Base-by-base conservation (phyloP, 1,140 invertebrate genomes). In the Drosophila hydei region DNA sequence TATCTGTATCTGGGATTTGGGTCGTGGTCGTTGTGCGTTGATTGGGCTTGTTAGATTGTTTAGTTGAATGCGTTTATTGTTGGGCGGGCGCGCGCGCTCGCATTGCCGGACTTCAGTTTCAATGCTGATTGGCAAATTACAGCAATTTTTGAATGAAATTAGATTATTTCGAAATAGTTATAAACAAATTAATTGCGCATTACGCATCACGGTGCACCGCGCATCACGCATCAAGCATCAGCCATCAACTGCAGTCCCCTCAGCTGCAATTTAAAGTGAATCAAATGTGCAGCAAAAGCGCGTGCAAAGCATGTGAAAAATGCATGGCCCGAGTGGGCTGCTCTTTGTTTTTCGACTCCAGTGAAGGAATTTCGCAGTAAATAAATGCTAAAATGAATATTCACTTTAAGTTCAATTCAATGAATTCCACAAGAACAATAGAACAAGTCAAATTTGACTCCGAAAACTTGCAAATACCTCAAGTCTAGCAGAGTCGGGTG, bases 91-190 rank as follows among this genome's bases (percentile, higher is more conserved):
- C 45, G 47, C 52, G 38, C 38, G 38, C 12, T 33, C 30, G 45
- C 45, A 36, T 74, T 62, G 79, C 43, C 25, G 45, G 71, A 61
- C 80, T 80, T 64, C 73, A 77, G 75, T 80, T 87, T 87, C 81
- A 85, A 87, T 87, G 81, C 68, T 87, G 81, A 87, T 87, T 87
- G 81, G 81, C 81, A 87, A 87, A 87, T 87, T 87, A 87, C 83
- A 43, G 71, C 83, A 88, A 87, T 87, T 88, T 87, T 55, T 64
- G 56, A 55, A 75, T 62, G 62, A 78, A 78, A 87, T 87, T 87
- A 81, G 83, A 87, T 87, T 87, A 87, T 87, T 87, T 87, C 52
- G 51, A 78, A 81, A 78, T 87, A 84, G 79, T 83, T 83, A 84
- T 72, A 76, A 79, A 81, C 83, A 87, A 87, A 87, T 87, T 81